Conservation (phyloP, 2,113 vertebrate genomes). For the Campylorhamphus procurvoides region DNA sequence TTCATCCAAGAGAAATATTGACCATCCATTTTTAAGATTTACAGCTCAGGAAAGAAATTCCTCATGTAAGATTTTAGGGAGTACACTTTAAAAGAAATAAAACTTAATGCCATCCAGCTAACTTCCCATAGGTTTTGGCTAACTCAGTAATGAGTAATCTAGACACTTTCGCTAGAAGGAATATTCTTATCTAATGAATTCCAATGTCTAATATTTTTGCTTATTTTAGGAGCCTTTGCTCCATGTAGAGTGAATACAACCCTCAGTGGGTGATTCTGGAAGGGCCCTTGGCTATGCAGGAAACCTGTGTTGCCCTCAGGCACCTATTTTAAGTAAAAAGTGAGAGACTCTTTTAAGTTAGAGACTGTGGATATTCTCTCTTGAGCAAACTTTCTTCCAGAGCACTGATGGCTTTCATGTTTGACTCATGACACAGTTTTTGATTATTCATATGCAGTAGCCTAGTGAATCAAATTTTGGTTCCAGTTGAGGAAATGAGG, state of each 20-base stretch:
- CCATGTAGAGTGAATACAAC: neutral
- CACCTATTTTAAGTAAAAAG: slow-evolving; percentile 8
- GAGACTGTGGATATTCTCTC: neutral
- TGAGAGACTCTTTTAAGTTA: neutral
- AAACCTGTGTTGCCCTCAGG: slow-evolving; percentile 9
- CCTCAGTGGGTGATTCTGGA: neutral
- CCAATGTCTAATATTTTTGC: neutral
- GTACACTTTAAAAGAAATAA: neutral
- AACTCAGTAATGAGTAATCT: neutral
- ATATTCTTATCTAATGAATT: neutral
- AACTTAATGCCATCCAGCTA: neutral
- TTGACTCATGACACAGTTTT: neutral
- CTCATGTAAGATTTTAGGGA: neutral
- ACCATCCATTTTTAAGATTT: neutral
- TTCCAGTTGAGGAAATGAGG: neutral
- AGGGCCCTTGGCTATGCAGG: neutral
- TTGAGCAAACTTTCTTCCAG: neutral
- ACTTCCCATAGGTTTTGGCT: neutral
- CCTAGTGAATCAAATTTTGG: neutral
- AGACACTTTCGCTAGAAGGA: neutral
- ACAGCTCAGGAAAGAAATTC: slow-evolving; percentile 25
- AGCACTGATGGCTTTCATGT: neutral
- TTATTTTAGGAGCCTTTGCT: slow-evolving; percentile 20
- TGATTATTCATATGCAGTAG: neutral
- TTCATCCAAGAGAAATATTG: neutral